Base-by-base conservation (phyloP, 2,888 invertebrate species). In the Leptodirus hochenwartii region DNA sequence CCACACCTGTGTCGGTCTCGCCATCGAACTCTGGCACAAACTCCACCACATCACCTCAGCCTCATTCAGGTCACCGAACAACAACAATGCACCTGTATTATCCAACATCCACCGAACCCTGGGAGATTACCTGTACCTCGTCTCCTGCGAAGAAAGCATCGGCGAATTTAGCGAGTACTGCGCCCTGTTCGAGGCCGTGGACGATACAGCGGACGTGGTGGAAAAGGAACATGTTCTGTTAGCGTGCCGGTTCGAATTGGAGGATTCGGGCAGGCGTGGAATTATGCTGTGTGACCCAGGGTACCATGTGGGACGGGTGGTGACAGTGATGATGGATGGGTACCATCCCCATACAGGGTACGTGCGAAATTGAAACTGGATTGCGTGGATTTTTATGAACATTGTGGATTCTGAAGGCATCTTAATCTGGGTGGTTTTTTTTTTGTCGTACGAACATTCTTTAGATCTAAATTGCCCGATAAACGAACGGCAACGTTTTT, bases 191-290 rank as follows among this genome's bases (percentile, higher is more conserved):
- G 56, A 61, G 35, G 64, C 66, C 5, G 61, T 68, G 9, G 63
- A 64, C 27, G 48, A 57, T 5, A 62, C 62, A 13, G 61, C 64
- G 35, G 64, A 67, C 38, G 33, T 39, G 14, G 64, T 69, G 22
- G 85, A 85, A 54, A 88, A 87, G 55, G 88, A 88, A 52, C 88
- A 88, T 54, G 81, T 84, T 24, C 65, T 87, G 56, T 74, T 79
- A 34, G 77, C 77, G 36, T 62, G 85, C 48, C 72, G 69, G 42
- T 64, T 85, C 35, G 56, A 64, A 40, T 68, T 87, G 32, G 20
- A 20, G 8, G 12, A 12, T 10, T 72, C 67, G 27, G 79, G 74
- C 16, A 66, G 88, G 22, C 55, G 60, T 2, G 88, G 87, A 16
- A 61, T 80, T 28, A 57, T 88, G 58, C 66, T 90, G 13, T 69